phyloP scores from a whole-genome alignment of 2,113 vertebrate genomes.

The Lichenostomus cassidix region DNA sequence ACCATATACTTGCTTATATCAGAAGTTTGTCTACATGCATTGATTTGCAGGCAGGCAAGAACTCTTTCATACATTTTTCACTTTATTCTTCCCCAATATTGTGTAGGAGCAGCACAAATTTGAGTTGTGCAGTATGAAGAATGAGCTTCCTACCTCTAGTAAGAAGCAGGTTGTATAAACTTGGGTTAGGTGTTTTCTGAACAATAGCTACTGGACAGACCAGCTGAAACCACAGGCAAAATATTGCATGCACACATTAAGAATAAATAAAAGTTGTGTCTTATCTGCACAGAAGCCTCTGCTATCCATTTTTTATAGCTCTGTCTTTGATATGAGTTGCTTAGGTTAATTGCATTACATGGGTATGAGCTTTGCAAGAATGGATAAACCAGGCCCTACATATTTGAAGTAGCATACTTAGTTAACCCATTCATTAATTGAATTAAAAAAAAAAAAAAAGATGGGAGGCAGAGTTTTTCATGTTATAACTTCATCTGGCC shows the following conservation, averaged over 20 bases:
- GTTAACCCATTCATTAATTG: slow-evolving; percentile 11
- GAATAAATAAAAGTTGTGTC: not conserved
- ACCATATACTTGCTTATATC: not conserved
- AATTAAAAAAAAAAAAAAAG: not conserved
- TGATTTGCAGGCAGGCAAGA: not conserved
- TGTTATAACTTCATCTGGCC: slow-evolving; percentile 49
- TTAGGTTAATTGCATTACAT: not conserved
- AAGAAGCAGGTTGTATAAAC: not conserved
- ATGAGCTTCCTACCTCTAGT: not conserved
- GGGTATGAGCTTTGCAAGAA: not conserved
- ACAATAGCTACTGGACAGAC: not conserved
- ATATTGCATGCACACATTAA: not conserved
- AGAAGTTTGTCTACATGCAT: not conserved
- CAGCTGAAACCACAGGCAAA: not conserved
- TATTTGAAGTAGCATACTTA: not conserved
- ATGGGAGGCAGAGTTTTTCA: not conserved
- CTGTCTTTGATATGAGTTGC: not conserved
- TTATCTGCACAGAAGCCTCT: not conserved
- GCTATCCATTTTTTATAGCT: not conserved
- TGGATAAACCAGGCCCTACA: not conserved
- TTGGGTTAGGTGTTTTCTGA: not conserved
- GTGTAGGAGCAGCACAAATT: not conserved
- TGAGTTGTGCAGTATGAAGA: not conserved
- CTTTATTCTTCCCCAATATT: not conserved
- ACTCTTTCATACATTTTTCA: not conserved